Conservation (phyloP, 2,797 vertebrate species). For the Buphagus erythrorhynchus region DNA sequence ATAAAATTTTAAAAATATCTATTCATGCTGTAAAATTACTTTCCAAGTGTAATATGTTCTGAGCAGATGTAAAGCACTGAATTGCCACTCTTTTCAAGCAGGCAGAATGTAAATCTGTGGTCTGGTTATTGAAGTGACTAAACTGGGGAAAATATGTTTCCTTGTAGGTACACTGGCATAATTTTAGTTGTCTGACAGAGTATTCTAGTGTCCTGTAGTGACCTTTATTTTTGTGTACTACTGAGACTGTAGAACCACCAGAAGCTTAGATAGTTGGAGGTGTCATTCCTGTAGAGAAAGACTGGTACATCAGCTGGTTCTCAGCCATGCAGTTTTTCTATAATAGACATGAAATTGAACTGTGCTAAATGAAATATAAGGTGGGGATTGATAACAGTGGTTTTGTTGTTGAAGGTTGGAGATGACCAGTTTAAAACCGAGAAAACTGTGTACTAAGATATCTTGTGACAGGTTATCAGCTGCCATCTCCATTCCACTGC, state of each 20-base stretch:
- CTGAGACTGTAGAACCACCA: neutral
- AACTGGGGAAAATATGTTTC: neutral
- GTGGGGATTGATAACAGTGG: neutral
- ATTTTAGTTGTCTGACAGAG: neutral
- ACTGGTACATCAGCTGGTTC: neutral
- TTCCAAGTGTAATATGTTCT: neutral
- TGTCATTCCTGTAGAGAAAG: neutral
- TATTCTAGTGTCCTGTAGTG: neutral
- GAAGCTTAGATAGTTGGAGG: neutral
- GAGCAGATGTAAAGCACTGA: neutral
- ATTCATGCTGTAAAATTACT: neutral
- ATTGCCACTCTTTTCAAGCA: neutral
- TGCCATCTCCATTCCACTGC: constrained; percentile 5
- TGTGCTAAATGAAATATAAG: neutral
- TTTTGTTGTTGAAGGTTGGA: neutral
- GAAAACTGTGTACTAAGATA: neutral
- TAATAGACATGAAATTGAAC: neutral
- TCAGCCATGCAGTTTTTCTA: neutral
- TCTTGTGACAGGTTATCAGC: neutral
- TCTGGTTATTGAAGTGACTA: neutral
- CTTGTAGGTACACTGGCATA: neutral
- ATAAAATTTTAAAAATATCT: neutral
- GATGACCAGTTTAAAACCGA: neutral
- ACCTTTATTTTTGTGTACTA: neutral
- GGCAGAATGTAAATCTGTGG: neutral